Percentiles rank a stretch among this genome's conserved stretches.
Evolutionary conservation across 2,797 vertebrate species (phyloP).

Genomic region (Staurois parvus): DNA sequence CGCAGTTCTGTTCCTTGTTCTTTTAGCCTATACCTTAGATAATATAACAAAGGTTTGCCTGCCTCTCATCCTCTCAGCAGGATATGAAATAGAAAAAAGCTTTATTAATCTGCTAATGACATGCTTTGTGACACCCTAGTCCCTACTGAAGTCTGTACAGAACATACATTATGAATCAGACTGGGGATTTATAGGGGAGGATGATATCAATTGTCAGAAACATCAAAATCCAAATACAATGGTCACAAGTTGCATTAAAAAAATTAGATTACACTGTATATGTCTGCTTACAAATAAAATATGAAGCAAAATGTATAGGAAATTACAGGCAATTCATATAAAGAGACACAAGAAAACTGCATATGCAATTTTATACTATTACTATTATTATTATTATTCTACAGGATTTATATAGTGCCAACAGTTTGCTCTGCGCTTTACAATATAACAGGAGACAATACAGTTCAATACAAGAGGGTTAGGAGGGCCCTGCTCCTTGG

Average conservation of each 20-base stretch:
- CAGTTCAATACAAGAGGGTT: too few species aligned
- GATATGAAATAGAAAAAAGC: not conserved
- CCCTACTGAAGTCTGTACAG: not conserved
- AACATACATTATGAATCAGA: not conserved
- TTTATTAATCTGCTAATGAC: conserved; percentile 2
- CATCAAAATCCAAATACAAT: not conserved
- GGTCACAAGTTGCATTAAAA: not conserved
- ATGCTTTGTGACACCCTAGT: not conserved
- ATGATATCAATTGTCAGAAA: not conserved
- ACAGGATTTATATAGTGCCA: too few species aligned
- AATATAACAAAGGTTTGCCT: not conserved
- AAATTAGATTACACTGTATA: not conserved
- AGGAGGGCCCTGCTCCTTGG: too few species aligned
- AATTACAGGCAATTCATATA: not conserved
- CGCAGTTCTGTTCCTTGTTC: not conserved
- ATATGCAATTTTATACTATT: too few species aligned
- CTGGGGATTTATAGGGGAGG: not conserved
- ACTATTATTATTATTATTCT: too few species aligned
- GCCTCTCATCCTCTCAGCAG: not conserved
- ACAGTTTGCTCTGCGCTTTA: too few species aligned
- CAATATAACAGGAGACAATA: too few species aligned
- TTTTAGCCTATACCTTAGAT: not conserved
- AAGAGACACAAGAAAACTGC: not conserved
- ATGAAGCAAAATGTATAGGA: not conserved
- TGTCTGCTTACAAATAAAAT: not conserved